phyloP scores from a whole-genome alignment of 2,113 vertebrate genomes.

The Dermatemys mawii region DNA sequence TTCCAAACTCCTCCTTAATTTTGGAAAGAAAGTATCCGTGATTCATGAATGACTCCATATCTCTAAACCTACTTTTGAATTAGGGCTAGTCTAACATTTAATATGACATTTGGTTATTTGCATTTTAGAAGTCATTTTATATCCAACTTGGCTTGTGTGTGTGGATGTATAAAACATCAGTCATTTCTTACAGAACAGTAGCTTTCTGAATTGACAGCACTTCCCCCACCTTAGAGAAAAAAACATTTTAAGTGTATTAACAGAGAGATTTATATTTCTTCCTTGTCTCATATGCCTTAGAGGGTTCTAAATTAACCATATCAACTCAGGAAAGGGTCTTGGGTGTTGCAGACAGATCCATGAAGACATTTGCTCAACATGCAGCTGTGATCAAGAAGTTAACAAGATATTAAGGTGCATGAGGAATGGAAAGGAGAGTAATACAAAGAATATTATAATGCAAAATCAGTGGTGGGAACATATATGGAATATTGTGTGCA shows the following conservation, averaged over 20 bases:
- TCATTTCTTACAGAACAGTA: not conserved
- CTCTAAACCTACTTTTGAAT: no score
- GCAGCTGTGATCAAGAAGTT: not conserved
- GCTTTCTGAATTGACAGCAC: not conserved
- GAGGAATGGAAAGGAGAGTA: not conserved
- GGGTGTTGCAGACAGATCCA: no score
- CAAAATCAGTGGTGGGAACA: rapidly evolving
- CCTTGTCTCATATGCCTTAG: not conserved
- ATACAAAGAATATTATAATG: not conserved
- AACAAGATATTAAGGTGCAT: not conserved
- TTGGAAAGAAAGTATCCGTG: not conserved
- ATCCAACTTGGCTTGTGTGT: not conserved
- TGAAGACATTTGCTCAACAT: no score
- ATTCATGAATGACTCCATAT: no score
- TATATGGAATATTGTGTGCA: rapidly evolving
- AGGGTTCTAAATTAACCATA: not conserved
- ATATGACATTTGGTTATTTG: no score
- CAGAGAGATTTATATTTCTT: not conserved
- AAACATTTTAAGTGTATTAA: no score
- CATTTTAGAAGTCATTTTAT: no score
- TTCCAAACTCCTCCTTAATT: not conserved
- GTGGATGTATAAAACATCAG: not conserved
- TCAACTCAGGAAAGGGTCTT: not conserved
- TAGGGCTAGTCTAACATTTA: no score
- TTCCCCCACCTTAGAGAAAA: not conserved